Evolutionary conservation across 1,140 invertebrate genomes (phyloP).

Genomic region (Oryzaephilus surinamensis): DNA sequence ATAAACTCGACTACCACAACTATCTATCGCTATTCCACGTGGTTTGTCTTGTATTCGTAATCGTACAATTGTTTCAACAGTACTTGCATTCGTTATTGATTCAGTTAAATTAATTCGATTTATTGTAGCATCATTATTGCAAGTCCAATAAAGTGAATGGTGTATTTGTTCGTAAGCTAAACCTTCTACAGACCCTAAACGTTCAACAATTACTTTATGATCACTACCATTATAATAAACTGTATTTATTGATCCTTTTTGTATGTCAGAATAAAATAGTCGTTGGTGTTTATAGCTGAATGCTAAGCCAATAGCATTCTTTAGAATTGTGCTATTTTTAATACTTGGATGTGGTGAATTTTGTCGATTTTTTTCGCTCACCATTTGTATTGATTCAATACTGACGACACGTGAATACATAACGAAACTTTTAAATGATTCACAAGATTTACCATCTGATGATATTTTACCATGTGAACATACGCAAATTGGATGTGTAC

Average conservation of each 20-base stretch:
- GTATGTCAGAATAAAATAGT: slow-evolving; percentile 82
- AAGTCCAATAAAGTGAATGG: slow-evolving; percentile 73
- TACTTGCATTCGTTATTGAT: slow-evolving; percentile 29
- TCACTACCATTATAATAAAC: slow-evolving; percentile 74
- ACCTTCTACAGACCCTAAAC: slow-evolving; percentile 72
- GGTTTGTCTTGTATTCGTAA: slow-evolving; percentile 63
- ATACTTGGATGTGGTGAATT: slow-evolving; percentile 71
- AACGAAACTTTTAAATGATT: slow-evolving; percentile 60
- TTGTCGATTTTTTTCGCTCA: slow-evolving; percentile 55
- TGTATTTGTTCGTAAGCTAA: slow-evolving; percentile 59
- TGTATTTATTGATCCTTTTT: slow-evolving; percentile 67
- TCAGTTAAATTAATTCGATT: slow-evolving; percentile 45
- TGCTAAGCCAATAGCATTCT: slow-evolving; percentile 75
- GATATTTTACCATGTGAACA: slow-evolving; percentile 64
- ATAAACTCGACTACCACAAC: slow-evolving; percentile 60
- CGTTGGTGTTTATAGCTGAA: slow-evolving; percentile 61
- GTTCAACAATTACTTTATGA: slow-evolving; percentile 56
- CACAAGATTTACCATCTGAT: slow-evolving; percentile 50
- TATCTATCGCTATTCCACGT: slow-evolving; percentile 70
- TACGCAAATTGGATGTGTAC: slow-evolving; percentile 52
- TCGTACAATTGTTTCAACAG: slow-evolving; percentile 54
- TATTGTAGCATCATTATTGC: slow-evolving; percentile 67
- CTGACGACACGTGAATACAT: slow-evolving; percentile 62
- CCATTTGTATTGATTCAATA: slow-evolving; percentile 67
- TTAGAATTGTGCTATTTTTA: slow-evolving; percentile 55